A percentile compares a stretch with the other conserved stretches of the same genome.
phyloP scores from a whole-genome alignment of 2,888 invertebrate genomes.

The Amblyjoppa fuscipennis region DNA sequence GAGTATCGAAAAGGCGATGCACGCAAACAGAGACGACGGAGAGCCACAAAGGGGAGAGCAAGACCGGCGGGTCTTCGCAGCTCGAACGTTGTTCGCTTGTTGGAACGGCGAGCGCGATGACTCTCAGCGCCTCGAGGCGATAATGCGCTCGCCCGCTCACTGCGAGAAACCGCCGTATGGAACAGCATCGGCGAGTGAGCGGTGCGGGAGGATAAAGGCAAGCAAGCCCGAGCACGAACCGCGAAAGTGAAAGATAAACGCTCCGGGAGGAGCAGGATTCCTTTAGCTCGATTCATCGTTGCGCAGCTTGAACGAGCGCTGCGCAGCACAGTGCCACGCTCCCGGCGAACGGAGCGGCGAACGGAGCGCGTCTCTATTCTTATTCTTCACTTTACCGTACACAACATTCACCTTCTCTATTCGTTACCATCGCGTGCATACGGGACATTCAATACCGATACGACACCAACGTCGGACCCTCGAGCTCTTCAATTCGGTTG shows the following conservation, averaged over 20 bases:
- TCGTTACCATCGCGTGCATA: neutral
- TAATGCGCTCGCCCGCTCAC: constrained; percentile 61
- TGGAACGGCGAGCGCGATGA: constrained; percentile 63
- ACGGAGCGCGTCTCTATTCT: constrained; percentile 13
- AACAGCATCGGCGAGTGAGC: neutral
- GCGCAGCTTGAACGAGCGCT: constrained; percentile 44
- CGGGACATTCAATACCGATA: no score
- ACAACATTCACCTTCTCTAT: constrained; percentile 1
- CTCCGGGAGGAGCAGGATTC: constrained; percentile 69
- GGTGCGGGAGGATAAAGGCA: constrained; percentile 53
- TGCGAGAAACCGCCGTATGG: constrained; percentile 39
- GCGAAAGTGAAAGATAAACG: constrained; percentile 73
- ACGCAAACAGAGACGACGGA: neutral
- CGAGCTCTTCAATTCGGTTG: no score
- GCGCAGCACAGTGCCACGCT: neutral
- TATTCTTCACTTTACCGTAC: neutral
- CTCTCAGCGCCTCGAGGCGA: constrained; percentile 68
- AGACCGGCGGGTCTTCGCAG: constrained; percentile 8
- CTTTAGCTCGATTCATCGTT: constrained; percentile 70
- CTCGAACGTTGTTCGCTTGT: constrained; percentile 43
- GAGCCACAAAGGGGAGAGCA: constrained; percentile 20
- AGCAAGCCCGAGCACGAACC: constrained; percentile 46
- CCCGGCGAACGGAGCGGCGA: neutral
- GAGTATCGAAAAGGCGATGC: constrained; percentile 42
- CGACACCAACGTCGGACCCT: no score